Evolutionary conservation across 2,888 invertebrate species (phyloP), one percentile per base, ranked within the genome.

Genomic region (Oeneis ivallda): DNA sequence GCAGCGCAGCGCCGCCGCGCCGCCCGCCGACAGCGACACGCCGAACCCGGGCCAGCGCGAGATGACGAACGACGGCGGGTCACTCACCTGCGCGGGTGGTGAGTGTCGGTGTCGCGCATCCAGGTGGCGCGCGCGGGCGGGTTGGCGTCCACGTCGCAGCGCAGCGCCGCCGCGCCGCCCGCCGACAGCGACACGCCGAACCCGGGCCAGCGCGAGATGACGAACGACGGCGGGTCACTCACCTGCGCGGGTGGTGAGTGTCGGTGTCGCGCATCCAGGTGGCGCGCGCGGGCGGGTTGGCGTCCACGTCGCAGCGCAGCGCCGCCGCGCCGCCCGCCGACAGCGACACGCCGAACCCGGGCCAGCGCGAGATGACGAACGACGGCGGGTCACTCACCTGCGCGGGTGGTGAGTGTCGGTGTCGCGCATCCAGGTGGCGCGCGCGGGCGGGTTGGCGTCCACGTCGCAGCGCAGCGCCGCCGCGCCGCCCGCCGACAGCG

Each of bases 401-500:
- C 93, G 92, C 49, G 93, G 65, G 92, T 67, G n/a, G 67, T 82
- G 82, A 34, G 92, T 91, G 68, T 82, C 82, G 37, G 92, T 91
- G 68, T 93, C 93, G 71, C 95, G 92, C 76, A 96, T 95, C 98
- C 98, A 98, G 78, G 96, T 93, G 58, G 97, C 97, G 59, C 94
- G 93, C 62, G 97, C 96, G 63, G 95, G 94, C 15, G 98, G 98
- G 92, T 98, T 98, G 76, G 98, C 96, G 90, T 98, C 98, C 70
- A 98, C 97, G 85, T 97, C 97, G 80, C 98, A 98, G 84, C 97
- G 96, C 75, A 98, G 90, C 65, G 97, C 96, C 70, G 98, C 96
- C 70, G 97, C 94, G 82, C 96, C 96, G 68, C 98, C 98, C 84
- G 98, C 97, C 69, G 95, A 93, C 74, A 98, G 93, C 37, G 97